Evolutionary conservation across 2,797 vertebrate species (phyloP).

Genomic region (Bryconaethiops microstoma): DNA sequence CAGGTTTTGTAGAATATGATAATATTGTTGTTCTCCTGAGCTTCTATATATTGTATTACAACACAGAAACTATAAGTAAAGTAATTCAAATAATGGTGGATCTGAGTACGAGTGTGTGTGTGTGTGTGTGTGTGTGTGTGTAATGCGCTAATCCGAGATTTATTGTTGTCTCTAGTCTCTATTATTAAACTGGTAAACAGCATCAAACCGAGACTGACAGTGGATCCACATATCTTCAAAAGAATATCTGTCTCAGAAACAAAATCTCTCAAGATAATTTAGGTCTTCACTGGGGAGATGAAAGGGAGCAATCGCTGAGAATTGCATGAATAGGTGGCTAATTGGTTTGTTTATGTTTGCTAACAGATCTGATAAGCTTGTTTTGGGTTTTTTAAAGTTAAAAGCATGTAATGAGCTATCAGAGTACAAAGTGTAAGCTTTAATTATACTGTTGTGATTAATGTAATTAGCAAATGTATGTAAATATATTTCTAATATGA

Average conservation of each 20-base stretch:
- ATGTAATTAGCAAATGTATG: neutral
- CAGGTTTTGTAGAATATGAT: too few species aligned
- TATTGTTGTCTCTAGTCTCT: neutral
- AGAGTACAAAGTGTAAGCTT: slow-evolving; percentile 2
- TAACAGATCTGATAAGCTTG: slow-evolving; percentile 23
- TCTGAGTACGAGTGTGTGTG: neutral
- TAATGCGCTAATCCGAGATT: neutral
- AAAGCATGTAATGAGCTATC: slow-evolving; percentile 21
- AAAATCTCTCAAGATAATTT: slow-evolving; percentile 17
- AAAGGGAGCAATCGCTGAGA: slow-evolving; percentile 28
- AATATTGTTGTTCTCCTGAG: neutral
- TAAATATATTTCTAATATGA: neutral
- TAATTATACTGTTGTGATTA: slow-evolving; percentile 18
- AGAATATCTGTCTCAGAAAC: slow-evolving; percentile 11
- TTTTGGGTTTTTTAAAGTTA: slow-evolving; percentile 6
- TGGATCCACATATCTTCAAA: slow-evolving; percentile 25
- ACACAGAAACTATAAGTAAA: too few species aligned
- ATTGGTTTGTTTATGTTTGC: slow-evolving; percentile 31
- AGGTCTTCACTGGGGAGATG: slow-evolving; percentile 14
- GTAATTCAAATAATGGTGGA: neutral
- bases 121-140: too few species aligned
- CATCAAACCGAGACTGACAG: slow-evolving; percentile 40
- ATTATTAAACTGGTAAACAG: slow-evolving; percentile 33
- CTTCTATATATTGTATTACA: neutral
- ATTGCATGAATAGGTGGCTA: slow-evolving; percentile 33